phyloP scores from a whole-genome alignment of 2,797 vertebrate species.

The Crocidura indochinensis region DNA sequence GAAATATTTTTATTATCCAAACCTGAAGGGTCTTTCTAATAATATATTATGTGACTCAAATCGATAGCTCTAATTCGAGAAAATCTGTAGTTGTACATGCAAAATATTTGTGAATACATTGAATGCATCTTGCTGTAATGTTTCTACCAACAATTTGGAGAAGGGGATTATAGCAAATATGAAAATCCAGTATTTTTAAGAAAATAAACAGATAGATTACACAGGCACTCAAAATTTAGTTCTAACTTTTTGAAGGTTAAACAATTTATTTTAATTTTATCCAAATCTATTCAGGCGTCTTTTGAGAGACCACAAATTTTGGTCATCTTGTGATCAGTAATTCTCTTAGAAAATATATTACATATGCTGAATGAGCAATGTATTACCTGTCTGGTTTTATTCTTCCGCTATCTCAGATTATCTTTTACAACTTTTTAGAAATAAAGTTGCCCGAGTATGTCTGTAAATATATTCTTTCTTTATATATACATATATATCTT shows the following conservation, averaged over 20 bases:
- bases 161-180: neutral
- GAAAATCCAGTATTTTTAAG: conserved; percentile 15
- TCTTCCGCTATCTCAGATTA: conserved; percentile 76
- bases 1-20: neutral
- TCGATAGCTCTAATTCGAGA: neutral
- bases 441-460: conserved; percentile 67
- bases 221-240: conserved; percentile 61
- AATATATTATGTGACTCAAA: too few species aligned
- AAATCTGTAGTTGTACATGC: neutral
- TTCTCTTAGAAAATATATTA: conserved; percentile 44
- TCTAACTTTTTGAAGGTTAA: conserved; percentile 75
- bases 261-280: conserved; percentile 65
- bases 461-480: neutral
- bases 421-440: conserved; percentile 81
- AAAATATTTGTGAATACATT: conserved; percentile 34
- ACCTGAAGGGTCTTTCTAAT: neutral
- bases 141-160: neutral
- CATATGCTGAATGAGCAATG: conserved; percentile 72
- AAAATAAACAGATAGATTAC: conserved; percentile 47
- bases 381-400: conserved; percentile 76
- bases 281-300: conserved; percentile 67
- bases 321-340: conserved; percentile 76
- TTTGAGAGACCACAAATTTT: conserved; percentile 53
- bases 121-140: neutral
- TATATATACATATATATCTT: too few species aligned